These are phyloP conservation scores for Mactra quadrangularis DNA, from an alignment of 1,140 invertebrate species.

Conservation along the genomic window DNA sequence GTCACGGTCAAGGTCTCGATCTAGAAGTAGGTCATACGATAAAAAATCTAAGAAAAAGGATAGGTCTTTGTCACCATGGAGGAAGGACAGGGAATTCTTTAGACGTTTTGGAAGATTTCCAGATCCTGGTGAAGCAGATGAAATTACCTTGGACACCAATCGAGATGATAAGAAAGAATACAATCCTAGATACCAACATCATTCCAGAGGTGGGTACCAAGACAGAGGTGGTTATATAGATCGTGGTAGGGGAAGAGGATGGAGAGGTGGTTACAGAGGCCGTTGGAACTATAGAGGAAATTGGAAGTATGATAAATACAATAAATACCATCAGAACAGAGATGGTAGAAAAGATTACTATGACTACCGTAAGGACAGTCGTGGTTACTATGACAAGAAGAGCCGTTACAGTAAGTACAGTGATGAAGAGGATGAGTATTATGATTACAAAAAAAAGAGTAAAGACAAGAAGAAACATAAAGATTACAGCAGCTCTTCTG, in stretches of 20 bases:
- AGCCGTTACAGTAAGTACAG: background rate
- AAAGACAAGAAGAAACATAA: constrained; percentile 19
- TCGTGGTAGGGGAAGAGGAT: constrained; percentile 41
- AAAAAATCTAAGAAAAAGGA: constrained; percentile 35
- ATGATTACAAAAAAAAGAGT: background rate
- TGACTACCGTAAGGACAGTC: constrained; percentile 17
- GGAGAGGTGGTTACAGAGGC: background rate
- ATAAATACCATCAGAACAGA: background rate
- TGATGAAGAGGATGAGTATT: constrained; percentile 9
- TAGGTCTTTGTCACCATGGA: constrained; percentile 41
- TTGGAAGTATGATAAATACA: constrained; percentile 14
- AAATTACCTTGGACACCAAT: background rate
- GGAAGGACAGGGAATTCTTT: constrained; percentile 44
- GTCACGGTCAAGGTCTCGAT: constrained; percentile 41
- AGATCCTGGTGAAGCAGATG: constrained; percentile 36
- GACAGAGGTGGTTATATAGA: constrained; percentile 43
- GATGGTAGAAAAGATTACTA: constrained; percentile 25
- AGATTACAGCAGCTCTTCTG: constrained; percentile 14
- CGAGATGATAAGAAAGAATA: constrained; percentile 17
- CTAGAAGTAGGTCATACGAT: constrained; percentile 13
- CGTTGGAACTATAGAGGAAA: constrained; percentile 9
- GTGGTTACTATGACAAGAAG: constrained; percentile 3
- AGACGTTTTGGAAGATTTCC: constrained; percentile 22
- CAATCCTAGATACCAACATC: too few species aligned
- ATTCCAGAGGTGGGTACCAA: constrained; percentile 40